phyloP scores from a whole-genome alignment of 2,113 vertebrate genomes.

The Corythornis vintsioides region DNA sequence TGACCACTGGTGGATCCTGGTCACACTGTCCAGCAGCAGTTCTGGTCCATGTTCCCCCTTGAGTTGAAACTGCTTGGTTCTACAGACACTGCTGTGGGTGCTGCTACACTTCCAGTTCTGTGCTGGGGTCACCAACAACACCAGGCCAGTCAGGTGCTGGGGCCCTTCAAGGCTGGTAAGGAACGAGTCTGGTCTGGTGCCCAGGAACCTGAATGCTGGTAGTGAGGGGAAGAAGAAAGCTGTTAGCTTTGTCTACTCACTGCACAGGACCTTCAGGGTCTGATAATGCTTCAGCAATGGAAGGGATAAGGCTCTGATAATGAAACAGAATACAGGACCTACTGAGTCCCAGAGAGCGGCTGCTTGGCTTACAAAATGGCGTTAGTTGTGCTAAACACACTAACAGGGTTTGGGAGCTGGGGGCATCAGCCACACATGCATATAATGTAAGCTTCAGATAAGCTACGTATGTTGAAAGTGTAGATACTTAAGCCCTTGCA shows the following conservation, averaged over 20 bases:
- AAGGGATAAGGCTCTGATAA: too few species aligned
- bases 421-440: fast-evolving
- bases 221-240: background rate
- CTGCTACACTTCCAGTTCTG: background rate
- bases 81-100: background rate
- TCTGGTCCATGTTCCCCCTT: background rate
- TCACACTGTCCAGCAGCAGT: background rate
- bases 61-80: background rate
- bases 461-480: background rate
- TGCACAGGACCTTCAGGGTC: background rate
- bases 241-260: background rate
- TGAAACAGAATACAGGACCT: background rate
- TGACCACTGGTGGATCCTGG: fast-evolving
- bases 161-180: background rate
- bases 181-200: background rate
- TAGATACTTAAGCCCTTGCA: background rate
- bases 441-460: background rate
- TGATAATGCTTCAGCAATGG: background rate
- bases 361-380: too few species aligned
- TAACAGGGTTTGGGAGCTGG: background rate
- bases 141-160: background rate
- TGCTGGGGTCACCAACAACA: background rate
- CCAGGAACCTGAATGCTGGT: background rate
- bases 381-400: fast-evolving
- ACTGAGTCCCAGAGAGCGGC: fast-evolving